Percentiles rank a stretch among this genome's conserved stretches.
Evolutionary conservation across 2,888 invertebrate genomes (phyloP).

Genomic region (Gonocerus acuteangulatus): DNA sequence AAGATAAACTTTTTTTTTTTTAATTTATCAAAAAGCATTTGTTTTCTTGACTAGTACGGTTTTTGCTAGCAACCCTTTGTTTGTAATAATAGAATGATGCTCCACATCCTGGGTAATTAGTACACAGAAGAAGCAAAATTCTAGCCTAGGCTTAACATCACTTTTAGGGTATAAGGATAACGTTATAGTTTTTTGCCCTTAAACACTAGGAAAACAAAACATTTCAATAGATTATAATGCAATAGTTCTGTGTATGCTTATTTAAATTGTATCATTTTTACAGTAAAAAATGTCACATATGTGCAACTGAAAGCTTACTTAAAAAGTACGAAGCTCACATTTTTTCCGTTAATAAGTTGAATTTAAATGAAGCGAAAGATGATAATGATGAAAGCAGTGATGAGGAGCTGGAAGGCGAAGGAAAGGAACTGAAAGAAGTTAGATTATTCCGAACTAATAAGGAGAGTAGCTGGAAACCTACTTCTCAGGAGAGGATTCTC

Average conservation of each 20-base stretch:
- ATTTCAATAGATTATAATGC: too few relatives aligned
- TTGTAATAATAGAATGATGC: too few relatives aligned
- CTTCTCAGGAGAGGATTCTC: conserved; percentile 52
- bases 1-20: too few relatives aligned
- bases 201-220: too few relatives aligned
- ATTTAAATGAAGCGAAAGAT: conserved; percentile 44
- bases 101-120: too few relatives aligned
- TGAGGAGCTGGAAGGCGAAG: conserved; percentile 25
- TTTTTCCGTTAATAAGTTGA: conserved; percentile 49
- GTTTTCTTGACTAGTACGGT: too few relatives aligned
- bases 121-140: too few relatives aligned
- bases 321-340: conserved; percentile 51
- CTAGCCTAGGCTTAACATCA: too few relatives aligned
- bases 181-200: too few relatives aligned
- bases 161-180: too few relatives aligned
- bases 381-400: conserved; percentile 17
- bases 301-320: conserved; percentile 45
- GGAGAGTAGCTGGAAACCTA: conserved; percentile 56
- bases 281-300: conserved; percentile 44
- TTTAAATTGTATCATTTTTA: conserved; percentile 1
- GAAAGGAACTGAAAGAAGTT: conserved; percentile 31
- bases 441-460: conserved; percentile 41
- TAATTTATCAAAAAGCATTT: too few relatives aligned
- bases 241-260: neutral
- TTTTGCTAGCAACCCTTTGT: too few relatives aligned